Evolutionary conservation across 2,113 vertebrate species (phyloP).

Genomic region (Spilogale gracilis): DNA sequence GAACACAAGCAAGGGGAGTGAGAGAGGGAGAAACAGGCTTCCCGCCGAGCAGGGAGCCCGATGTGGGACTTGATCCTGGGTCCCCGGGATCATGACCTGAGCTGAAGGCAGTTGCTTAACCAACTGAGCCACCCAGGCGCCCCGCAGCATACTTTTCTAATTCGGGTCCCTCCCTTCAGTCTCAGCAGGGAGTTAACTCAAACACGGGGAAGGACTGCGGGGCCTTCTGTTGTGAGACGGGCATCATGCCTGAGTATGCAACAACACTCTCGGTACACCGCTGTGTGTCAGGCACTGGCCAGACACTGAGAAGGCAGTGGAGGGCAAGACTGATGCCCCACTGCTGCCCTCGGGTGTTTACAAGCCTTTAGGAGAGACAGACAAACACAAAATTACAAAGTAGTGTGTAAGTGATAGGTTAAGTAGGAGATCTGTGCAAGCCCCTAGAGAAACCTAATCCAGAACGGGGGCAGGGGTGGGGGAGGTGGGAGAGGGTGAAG

Average conservation of each 20-base stretch:
- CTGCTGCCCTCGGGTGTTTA: not conserved
- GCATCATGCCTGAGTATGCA: not conserved
- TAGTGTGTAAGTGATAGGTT: not conserved
- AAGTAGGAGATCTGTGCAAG: not conserved
- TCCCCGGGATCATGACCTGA: too few relatives aligned
- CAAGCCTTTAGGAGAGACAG: not conserved
- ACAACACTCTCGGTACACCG: not conserved
- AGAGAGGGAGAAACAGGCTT: too few relatives aligned
- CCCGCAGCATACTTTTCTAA: not conserved
- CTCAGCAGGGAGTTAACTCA: not conserved
- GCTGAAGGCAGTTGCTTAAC: too few relatives aligned
- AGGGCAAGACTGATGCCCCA: not conserved
- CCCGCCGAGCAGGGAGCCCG: too few relatives aligned
- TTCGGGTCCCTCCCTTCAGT: not conserved
- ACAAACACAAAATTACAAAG: not conserved
- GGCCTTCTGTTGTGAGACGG: not conserved
- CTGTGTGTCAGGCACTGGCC: not conserved
- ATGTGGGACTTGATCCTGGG: too few relatives aligned
- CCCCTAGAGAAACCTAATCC: not conserved
- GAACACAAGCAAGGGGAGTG: too few relatives aligned
- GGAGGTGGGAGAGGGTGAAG: too few relatives aligned
- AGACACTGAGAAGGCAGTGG: rapidly evolving
- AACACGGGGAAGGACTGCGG: not conserved
- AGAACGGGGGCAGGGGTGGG: not conserved
- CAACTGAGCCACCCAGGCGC: too few relatives aligned